Conservation (phyloP, 2,888 invertebrate genomes). For the Teinopalpus imperialis region DNA sequence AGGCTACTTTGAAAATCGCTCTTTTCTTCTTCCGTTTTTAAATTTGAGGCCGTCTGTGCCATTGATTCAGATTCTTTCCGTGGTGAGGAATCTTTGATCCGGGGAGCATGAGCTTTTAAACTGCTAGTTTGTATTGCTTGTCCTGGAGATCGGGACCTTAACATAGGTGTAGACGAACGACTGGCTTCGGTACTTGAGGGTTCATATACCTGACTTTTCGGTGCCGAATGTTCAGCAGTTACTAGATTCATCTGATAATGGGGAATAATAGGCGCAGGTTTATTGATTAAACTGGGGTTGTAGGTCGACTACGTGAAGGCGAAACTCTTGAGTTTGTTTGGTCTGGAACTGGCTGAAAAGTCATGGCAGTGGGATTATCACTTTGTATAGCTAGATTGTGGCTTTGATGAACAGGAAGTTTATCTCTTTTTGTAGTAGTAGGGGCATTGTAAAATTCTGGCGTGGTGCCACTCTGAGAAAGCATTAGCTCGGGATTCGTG, state of each 20-base stretch:
- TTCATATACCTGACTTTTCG: constrained; percentile 82
- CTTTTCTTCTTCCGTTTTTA: constrained; percentile 73
- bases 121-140: constrained; percentile 87
- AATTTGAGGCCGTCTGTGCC: constrained; percentile 54
- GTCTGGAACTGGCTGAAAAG: constrained; percentile 85
- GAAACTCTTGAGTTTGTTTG: constrained; percentile 78
- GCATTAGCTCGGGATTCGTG: constrained; percentile 80
- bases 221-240: constrained; percentile 84
- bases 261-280: constrained; percentile 88
- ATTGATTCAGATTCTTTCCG: constrained; percentile 60
- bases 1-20: too few relatives aligned
- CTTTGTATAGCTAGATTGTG: constrained; percentile 67
- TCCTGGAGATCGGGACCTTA: constrained; percentile 85
- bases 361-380: constrained; percentile 79
- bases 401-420: constrained; percentile 42
- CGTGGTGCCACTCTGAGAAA: constrained; percentile 81
- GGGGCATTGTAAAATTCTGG: constrained; percentile 76
- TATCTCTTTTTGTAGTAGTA: constrained; percentile 45
- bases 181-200: constrained; percentile 82
- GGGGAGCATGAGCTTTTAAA: constrained; percentile 84
- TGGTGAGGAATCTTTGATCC: constrained; percentile 77
- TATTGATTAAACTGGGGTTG: constrained; percentile 88
- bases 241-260: constrained; percentile 90
- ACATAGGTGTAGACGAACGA: constrained; percentile 85
- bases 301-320: constrained; percentile 79